Evolutionary conservation across 2,113 vertebrate genomes (phyloP).

Genomic region (Albula goreensis): DNA sequence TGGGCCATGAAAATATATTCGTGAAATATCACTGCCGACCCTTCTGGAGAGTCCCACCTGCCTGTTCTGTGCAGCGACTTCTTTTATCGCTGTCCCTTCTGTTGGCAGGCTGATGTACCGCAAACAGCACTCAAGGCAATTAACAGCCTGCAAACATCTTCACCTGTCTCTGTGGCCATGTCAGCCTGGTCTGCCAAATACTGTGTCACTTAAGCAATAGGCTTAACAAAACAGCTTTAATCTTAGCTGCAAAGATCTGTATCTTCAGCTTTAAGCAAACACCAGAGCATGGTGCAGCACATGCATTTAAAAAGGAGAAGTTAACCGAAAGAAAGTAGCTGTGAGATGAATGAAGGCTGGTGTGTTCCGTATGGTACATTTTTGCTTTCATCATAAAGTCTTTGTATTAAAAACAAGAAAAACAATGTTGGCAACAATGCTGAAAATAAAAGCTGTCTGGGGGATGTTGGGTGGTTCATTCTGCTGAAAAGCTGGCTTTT

Average conservation of each 20-base stretch:
- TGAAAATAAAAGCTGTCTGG: neutral
- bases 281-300: neutral
- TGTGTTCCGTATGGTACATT: neutral
- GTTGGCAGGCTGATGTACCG: neutral
- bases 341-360: neutral
- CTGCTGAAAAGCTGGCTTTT: neutral
- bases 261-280: neutral
- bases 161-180: neutral
- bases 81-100: neutral
- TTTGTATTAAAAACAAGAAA: neutral
- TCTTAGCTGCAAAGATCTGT: neutral
- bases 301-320: neutral
- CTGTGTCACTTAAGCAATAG: neutral
- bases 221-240: neutral
- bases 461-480: neutral
- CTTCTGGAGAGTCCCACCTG: neutral
- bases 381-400: neutral
- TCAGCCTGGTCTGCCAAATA: neutral
- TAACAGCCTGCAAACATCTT: neutral
- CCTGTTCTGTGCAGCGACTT: neutral
- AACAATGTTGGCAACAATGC: neutral
- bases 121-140: neutral
- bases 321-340: neutral
- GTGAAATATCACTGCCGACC: constrained; percentile 6
- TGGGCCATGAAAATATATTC: constrained; percentile 14